Evolutionary conservation across 2,797 vertebrate species (phyloP), one percentile per base, ranked within the genome.

Genomic region (Falco cherrug): DNA sequence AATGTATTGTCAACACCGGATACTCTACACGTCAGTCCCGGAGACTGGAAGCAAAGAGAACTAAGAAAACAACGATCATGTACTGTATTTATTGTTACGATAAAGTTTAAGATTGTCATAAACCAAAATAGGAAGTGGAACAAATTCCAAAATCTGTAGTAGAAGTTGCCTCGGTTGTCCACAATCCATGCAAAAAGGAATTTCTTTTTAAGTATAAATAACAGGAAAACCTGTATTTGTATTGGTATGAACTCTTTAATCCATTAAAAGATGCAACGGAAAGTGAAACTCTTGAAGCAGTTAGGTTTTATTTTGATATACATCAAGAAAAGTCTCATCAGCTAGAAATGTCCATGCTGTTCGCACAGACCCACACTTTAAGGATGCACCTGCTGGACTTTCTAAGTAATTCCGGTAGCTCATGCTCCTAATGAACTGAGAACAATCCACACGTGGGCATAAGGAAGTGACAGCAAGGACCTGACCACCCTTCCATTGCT

Each of bases 361-460:
- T 75, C 63, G 31, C 80, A 45, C n/a, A 85, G 31, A 59, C 48
- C 71, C 41, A 80, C 9, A 3, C 67, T 65, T 54, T 5, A 20
- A 20, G 64, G 78, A 33, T 59, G 78, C 43, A 95, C 51, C 81
- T 89, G 78, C 75, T 64, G 74, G 41, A 45, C 74, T 35, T 75
- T 6, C 29, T 33, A 80, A 59, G 45, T 16, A 47, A 87, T 63
- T 60, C 22, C 10, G 4, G 16, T 2, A 76, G 64, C 48, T 73
- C 60, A 11, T 6, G 22, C n/a, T 87, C 64, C 56, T 47, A 6
- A 29, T 19, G 31, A 84, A 28, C 63, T 43, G 15, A 7, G 35
- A 47, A 51, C 60, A 59, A 61, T 28, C 63, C 37, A 25, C 1
- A 7, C 0, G 0, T 28, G 50, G 48, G n/a, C 18, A 10, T 6